A percentile compares a stretch with the other conserved stretches of the same genome.
These are phyloP conservation scores for Thripadectes ignobilis DNA, from an alignment of 2,797 vertebrate species.

Conservation along the genomic window DNA sequence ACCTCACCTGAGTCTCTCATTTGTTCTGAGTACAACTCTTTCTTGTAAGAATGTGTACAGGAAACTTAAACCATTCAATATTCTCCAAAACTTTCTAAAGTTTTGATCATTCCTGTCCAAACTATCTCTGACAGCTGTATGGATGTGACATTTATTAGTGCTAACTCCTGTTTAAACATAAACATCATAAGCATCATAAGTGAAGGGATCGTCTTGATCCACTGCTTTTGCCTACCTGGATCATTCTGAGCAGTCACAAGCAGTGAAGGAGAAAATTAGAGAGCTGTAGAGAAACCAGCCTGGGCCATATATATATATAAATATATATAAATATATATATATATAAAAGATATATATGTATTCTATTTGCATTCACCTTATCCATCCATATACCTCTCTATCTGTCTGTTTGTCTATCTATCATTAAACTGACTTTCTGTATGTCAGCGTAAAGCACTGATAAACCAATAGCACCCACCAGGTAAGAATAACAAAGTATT, in stretches of 20 bases:
- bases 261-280: neutral
- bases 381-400: neutral
- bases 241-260: neutral
- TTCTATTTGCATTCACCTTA: neutral
- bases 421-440: neutral
- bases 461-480: neutral
- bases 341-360: too few relatives aligned
- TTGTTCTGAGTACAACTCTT: neutral
- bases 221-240: neutral
- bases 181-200: neutral
- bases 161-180: neutral
- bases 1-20: neutral
- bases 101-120: neutral
- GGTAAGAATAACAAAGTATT: neutral
- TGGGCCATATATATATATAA: neutral
- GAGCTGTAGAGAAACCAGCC: neutral
- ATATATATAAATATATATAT: neutral
- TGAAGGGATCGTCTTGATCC: neutral
- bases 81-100: neutral
- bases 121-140: neutral
- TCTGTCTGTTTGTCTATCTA: neutral
- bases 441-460: neutral
- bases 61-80: neutral
- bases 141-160: neutral
- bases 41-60: neutral